Conservation (phyloP, 2,888 invertebrate genomes). For the Euproctis similis region DNA sequence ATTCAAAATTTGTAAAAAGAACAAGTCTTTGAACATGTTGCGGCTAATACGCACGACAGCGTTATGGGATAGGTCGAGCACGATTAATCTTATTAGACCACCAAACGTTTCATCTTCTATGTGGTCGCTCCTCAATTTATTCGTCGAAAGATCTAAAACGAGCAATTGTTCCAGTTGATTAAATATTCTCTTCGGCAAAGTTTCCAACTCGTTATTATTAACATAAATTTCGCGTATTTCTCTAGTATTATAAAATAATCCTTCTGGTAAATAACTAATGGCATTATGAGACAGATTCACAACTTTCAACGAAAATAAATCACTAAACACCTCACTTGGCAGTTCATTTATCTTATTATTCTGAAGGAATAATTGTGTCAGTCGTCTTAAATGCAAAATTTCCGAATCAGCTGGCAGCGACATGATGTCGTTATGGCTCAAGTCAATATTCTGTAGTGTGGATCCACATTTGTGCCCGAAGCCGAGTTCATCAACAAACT, state of each 20-base stretch:
- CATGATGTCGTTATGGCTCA: conserved; percentile 87
- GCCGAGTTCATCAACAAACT: conserved; percentile 85
- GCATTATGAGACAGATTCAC: conserved; percentile 92
- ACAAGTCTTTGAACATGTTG: conserved; percentile 89
- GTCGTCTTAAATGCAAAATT: conserved; percentile 83
- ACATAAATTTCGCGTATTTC: conserved; percentile 90
- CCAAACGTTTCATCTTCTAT: conserved; percentile 91
- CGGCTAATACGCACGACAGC: conserved; percentile 85
- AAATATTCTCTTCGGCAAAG: conserved; percentile 88
- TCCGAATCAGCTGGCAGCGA: conserved; percentile 84
- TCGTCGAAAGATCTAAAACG: conserved; percentile 89
- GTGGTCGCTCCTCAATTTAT: conserved; percentile 89
- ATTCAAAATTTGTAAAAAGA: conserved; percentile 90
- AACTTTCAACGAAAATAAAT: conserved; percentile 85
- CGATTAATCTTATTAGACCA: conserved; percentile 89
- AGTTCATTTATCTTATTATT: conserved; percentile 88
- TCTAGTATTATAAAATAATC: conserved; percentile 85
- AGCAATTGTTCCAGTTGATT: conserved; percentile 89
- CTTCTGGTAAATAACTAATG: conserved; percentile 86
- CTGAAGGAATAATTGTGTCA: conserved; percentile 87
- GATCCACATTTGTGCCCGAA: conserved; percentile 78
- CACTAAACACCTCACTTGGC: conserved; percentile 85
- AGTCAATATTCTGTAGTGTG: conserved; percentile 85
- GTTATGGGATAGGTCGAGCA: conserved; percentile 91
- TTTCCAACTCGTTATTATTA: conserved; percentile 89